Conservation (phyloP, 2,113 vertebrate genomes). For the Corvus moneduloides region DNA sequence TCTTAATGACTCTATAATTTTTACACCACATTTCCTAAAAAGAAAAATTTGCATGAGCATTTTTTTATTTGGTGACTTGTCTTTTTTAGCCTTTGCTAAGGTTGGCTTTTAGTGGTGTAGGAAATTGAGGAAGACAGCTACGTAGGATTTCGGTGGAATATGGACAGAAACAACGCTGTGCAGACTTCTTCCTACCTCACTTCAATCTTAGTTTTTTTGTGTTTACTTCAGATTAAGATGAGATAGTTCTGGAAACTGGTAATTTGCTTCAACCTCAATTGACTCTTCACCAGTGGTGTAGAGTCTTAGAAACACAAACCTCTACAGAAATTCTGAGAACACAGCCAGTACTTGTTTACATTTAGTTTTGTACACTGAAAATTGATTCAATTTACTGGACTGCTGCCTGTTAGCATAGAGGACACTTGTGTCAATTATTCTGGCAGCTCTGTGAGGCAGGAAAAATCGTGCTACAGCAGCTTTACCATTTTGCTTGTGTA, state of each 20-base stretch:
- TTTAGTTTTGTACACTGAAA: background rate
- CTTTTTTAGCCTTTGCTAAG: background rate
- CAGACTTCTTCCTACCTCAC: background rate
- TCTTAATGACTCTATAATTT: background rate
- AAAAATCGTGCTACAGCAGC: background rate
- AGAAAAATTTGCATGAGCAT: background rate
- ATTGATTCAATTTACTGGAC: constrained; percentile 9
- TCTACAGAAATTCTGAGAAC: constrained; percentile 1
- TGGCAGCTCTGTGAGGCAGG: background rate
- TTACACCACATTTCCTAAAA: background rate
- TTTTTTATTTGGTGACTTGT: background rate
- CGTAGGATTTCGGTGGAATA: background rate
- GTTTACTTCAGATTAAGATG: background rate
- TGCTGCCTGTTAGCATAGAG: constrained; percentile 4
- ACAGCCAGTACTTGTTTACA: background rate
- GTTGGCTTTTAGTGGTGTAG: background rate
- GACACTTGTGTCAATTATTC: background rate
- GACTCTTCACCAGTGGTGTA: background rate
- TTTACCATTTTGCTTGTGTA: background rate
- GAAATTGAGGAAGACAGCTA: background rate
- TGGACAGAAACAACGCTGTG: background rate
- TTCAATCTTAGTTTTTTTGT: background rate
- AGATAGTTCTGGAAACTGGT: background rate
- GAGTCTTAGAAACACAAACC: background rate
- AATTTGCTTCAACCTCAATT: background rate